A percentile compares a stretch with the other conserved stretches of the same genome.
These are phyloP conservation scores for Tanytarsus gracilentus DNA, from an alignment of 2,888 invertebrate genomes.

Conservation along the genomic window DNA sequence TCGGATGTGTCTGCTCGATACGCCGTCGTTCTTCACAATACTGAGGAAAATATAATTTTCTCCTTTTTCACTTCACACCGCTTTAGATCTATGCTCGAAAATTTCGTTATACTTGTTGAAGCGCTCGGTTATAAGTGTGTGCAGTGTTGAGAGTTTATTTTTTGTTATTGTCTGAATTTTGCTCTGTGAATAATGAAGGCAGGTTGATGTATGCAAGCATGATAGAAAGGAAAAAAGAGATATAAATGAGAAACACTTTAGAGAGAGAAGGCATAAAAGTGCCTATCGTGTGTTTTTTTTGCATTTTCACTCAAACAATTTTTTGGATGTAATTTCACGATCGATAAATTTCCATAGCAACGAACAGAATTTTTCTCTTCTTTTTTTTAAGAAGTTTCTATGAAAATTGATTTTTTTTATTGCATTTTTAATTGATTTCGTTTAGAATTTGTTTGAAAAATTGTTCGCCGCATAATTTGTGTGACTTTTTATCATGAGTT, in stretches of 20 bases:
- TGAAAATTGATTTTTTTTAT: background rate
- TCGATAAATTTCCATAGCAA: slow-evolving; percentile 12
- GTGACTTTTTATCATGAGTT: too few species aligned
- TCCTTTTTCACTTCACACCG: too few species aligned
- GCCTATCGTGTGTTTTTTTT: background rate
- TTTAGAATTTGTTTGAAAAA: too few species aligned
- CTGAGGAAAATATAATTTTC: background rate
- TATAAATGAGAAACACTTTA: too few species aligned
- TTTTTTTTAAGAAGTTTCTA: background rate
- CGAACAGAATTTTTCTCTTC: background rate
- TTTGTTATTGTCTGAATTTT: background rate
- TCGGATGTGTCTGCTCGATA: too few species aligned
- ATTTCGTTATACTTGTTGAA: slow-evolving; percentile 44
- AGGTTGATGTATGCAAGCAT: slow-evolving; percentile 32
- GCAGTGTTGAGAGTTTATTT: background rate
- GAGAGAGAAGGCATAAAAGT: too few species aligned
- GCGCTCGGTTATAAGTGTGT: background rate
- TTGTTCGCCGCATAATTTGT: too few species aligned
- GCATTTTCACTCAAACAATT: background rate
- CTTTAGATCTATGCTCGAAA: too few species aligned
- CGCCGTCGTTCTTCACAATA: background rate
- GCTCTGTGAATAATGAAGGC: background rate
- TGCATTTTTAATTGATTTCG: too few species aligned
- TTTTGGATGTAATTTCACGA: background rate
- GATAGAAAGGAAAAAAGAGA: too few species aligned